These are phyloP conservation scores for Lasioglossum oenotherae DNA, from an alignment of 2,888 invertebrate genomes.

Conservation along the genomic window DNA sequence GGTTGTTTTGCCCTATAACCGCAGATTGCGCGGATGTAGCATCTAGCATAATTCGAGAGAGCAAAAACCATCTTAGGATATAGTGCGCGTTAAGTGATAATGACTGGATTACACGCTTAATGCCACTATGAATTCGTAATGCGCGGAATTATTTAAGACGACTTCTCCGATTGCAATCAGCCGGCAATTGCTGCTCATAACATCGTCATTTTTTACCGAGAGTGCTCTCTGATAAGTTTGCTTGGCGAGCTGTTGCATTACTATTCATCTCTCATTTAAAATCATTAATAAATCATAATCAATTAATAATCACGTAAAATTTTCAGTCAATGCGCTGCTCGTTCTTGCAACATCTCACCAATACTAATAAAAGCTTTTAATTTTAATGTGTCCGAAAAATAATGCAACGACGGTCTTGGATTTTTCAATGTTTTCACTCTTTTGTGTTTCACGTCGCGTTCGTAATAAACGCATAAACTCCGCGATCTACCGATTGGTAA, in stretches of 20 bases:
- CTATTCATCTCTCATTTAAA: neutral
- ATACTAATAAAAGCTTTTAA: too few relatives aligned
- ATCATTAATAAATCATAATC: neutral
- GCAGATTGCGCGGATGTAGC: neutral
- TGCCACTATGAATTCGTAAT: neutral
- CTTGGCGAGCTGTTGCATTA: neutral
- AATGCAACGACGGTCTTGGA: too few relatives aligned
- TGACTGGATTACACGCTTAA: neutral
- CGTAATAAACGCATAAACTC: too few relatives aligned
- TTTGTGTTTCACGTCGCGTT: too few relatives aligned
- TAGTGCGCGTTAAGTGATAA: neutral
- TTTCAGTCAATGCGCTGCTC: neutral
- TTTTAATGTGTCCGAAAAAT: too few relatives aligned
- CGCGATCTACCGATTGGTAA: too few relatives aligned
- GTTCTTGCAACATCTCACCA: too few relatives aligned
- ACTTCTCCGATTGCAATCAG: neutral
- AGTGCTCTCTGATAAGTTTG: neutral
- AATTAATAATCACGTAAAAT: too few relatives aligned
- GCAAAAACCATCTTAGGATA: neutral
- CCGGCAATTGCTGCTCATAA: neutral
- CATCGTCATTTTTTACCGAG: neutral
- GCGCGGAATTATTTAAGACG: neutral
- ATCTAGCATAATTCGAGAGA: neutral
- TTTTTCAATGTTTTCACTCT: too few relatives aligned
- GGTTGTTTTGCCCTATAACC: conserved; percentile 11